These are phyloP conservation scores for Drosophila insularis DNA, from an alignment of 1,140 invertebrate species.

Conservation along the genomic window DNA sequence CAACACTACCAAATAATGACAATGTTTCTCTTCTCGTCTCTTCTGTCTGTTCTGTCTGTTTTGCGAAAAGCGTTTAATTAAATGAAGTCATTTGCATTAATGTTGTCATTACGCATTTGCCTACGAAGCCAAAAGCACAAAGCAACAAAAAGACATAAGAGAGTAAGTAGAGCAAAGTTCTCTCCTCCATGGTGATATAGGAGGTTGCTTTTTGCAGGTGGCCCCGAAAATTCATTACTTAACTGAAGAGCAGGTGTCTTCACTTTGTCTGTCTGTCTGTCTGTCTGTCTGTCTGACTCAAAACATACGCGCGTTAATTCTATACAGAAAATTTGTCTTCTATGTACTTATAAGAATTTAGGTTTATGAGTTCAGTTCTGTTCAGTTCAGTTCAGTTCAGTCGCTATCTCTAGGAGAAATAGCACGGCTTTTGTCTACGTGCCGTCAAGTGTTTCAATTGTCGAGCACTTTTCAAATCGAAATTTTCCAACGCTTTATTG, in stretches of 20 bases:
- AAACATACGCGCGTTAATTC: conserved; percentile 21
- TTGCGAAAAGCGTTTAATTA: conserved; percentile 65
- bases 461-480: conserved; percentile 5
- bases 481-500: conserved; percentile 7
- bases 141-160: conserved; percentile 32
- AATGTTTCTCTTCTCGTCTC: conserved; percentile 31
- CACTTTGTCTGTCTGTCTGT: conserved; percentile 18
- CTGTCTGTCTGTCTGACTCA: neutral
- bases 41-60: conserved; percentile 4
- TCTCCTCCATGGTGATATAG: too few relatives aligned
- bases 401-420: neutral
- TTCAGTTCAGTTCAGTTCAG: neutral
- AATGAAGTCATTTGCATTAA: conserved; percentile 80
- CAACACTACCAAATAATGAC: conserved; percentile 46
- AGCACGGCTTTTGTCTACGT: neutral
- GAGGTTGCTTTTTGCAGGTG: neutral
- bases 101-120: conserved; percentile 76
- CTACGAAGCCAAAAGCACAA: conserved; percentile 35
- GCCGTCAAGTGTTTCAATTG: neutral
- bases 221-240: conserved; percentile 69
- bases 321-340: conserved; percentile 10
- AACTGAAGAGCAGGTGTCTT: conserved; percentile 62
- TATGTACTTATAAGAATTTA: neutral
- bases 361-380: conserved; percentile 6
- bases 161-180: conserved; percentile 12